Evolutionary conservation across 1,140 invertebrate species (phyloP).

Genomic region (Zaprionus lachaisei): DNA sequence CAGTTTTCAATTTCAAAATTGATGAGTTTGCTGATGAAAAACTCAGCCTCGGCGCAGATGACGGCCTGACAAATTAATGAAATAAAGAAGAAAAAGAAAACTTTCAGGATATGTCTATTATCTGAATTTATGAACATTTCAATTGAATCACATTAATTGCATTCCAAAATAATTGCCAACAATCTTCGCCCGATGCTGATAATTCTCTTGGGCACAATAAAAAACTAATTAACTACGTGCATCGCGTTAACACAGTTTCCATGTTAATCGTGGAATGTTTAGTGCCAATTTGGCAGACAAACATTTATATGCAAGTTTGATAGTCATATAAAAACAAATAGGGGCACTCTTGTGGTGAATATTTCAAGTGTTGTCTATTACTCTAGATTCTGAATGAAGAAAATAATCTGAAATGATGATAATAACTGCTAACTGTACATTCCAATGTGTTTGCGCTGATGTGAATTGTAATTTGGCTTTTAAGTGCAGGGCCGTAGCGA

Average conservation of each 20-base stretch:
- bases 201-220: background rate
- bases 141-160: constrained; percentile 10
- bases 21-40: constrained; percentile 72
- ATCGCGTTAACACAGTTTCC: background rate
- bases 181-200: background rate
- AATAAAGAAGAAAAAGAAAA: constrained; percentile 6
- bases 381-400: background rate
- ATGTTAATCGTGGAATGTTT: background rate
- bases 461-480: background rate
- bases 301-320: background rate
- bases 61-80: constrained; percentile 44
- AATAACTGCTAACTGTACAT: background rate
- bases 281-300: background rate
- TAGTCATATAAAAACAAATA: background rate
- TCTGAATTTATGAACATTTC: background rate
- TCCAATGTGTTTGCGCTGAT: background rate
- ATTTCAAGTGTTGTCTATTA: background rate
- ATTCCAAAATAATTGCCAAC: constrained; percentile 1
- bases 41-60: constrained; percentile 50
- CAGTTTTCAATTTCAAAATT: constrained; percentile 69
- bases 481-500: background rate
- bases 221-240: constrained; percentile 13
- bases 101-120: background rate
- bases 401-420: background rate
- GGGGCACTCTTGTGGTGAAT: background rate